Evolutionary conservation across 1,140 invertebrate genomes (phyloP), one percentile per base, ranked within the genome.

Genomic region (Mycetomoellerius zeteki): DNA sequence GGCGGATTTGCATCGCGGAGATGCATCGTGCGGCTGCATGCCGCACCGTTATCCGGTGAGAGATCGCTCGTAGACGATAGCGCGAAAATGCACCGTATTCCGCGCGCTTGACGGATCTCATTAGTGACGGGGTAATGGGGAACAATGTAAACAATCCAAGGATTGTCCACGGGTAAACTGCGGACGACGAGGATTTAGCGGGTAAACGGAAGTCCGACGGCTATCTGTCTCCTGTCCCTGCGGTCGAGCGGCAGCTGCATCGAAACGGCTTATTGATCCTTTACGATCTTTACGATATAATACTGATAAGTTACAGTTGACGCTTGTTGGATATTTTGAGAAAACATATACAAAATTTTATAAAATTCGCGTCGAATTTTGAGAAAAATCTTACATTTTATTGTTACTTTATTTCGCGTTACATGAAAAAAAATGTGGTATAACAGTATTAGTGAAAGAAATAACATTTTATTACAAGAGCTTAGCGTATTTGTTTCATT

Each of bases 191-290:
- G 69, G 80, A 84, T 84, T 84, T 73, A 64, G 69, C 54, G 80
- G 27, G 80, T 75, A 84, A 84, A 84, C 69, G 80, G 80, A 84
- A 84, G 69, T 84, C 80, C 80, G 69, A 84, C 69, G 80, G 80
- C 69, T 84, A 84, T 84, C 54, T 56, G 54, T 73, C 80, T 82
- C 16, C 67, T 33, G 54, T 73, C 43, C 37, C 69, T 62, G 69
- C 52, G 54, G 80, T 33, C 69, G 27, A 60, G 54, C 80, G 24
- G 67, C 80, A 73, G 80, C 69, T 75, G 69, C 69, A 62, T 47
- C 69, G 21, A 43, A 56, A 82, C 54, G 80, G 54, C 54, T 84
- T 84, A 84, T 75, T 75, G 80, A 43, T 67, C 69, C 80, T 84
- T 50, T 75, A 54, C 67, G 24, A 82, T n/a, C 80, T 84, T 50